Evolutionary conservation across 2,888 invertebrate genomes (phyloP), one percentile per base, ranked within the genome.

Genomic region (Drosophila nigritarsus): DNA sequence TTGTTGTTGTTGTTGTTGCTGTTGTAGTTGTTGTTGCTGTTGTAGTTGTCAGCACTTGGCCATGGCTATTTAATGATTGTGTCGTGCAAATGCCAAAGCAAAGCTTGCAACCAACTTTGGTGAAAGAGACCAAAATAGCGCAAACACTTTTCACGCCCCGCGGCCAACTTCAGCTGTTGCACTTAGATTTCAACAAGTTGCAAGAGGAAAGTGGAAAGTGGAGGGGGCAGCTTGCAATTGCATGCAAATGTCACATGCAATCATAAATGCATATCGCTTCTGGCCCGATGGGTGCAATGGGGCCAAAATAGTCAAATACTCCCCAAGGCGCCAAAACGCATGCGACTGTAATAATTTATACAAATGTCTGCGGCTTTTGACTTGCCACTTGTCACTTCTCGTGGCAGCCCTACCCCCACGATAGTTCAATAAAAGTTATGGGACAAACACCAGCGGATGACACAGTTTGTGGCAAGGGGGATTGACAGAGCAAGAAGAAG

Each of bases 371-470:
- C 82, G 85, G 78, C 89, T 78, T 87, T 85, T 85, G 85, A 84
- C 85, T 87, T 87, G 82, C 65, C 78, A 79, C 78, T 77, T 87
- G 89, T 70, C 85, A 87, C 89, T 85, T 87, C 69, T 24, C 8
- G 24, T 45, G 68, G 40, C 49, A 50, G 48, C 13, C 34, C 48
- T 3, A 27, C 9, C 5, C 27, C 67, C 42, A 34, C 75, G 87
- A 87, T 84, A 87, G 90, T 90, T 87, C 89, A 87, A 87, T 87
- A 87, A 89, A 90, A 87, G 87, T 90, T 87, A 83, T 82, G 83
- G 80, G 59, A 74, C 75, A 72, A 74, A 74, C 77, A 67, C 38
- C 73, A 80, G 68, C 75, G 81, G 82, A 82, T 90, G 87, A 86
- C 87, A 87, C 89, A 83, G 70, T 88, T 90, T 88, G 77, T 60